A percentile compares a stretch with the other conserved stretches of the same genome.
phyloP scores from a whole-genome alignment of 1,140 invertebrate species.

The Lasioglossum baleicum region DNA sequence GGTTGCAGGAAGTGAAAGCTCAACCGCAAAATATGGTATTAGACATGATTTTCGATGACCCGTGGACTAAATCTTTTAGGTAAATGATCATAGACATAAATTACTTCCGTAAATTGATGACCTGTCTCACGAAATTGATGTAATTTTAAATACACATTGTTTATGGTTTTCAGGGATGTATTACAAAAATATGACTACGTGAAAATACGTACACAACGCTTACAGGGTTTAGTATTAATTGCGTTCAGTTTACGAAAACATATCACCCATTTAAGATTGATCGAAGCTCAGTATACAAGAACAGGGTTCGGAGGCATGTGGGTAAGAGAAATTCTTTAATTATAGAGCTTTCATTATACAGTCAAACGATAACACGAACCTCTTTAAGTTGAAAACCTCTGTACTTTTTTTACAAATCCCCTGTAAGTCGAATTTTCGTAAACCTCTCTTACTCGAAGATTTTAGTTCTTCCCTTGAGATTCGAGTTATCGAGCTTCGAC shows the following conservation, averaged over 20 bases:
- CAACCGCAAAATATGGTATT: conserved; percentile 91
- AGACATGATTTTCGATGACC: conserved; percentile 90
- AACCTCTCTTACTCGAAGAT: too few relatives aligned
- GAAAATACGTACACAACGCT: conserved; percentile 86
- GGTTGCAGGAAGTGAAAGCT: conserved; percentile 94
- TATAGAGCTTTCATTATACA: too few relatives aligned
- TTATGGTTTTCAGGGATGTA: conserved; percentile 81
- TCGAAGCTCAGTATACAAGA: conserved; percentile 91
- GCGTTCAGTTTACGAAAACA: conserved; percentile 89
- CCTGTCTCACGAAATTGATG: not conserved
- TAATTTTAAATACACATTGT: not conserved
- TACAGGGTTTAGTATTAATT: conserved; percentile 89
- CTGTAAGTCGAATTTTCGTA: too few relatives aligned
- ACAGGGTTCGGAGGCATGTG: conserved; percentile 94
- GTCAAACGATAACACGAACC: too few relatives aligned
- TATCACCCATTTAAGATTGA: conserved; percentile 88
- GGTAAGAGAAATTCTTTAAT: conserved; percentile 78
- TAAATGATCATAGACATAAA: conserved; percentile 55
- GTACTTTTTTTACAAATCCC: too few relatives aligned
- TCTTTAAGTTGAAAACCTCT: too few relatives aligned
- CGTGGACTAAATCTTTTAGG: conserved; percentile 89
- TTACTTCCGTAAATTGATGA: not conserved
- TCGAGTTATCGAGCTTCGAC: not conserved
- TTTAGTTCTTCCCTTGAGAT: too few relatives aligned
- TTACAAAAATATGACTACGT: conserved; percentile 87